Evolutionary conservation across 30 jellyfish, hydroid and myxozoan species (phyloP), one percentile per base, ranked within the genome.

Genomic region (Rhopilema esculentum): DNA sequence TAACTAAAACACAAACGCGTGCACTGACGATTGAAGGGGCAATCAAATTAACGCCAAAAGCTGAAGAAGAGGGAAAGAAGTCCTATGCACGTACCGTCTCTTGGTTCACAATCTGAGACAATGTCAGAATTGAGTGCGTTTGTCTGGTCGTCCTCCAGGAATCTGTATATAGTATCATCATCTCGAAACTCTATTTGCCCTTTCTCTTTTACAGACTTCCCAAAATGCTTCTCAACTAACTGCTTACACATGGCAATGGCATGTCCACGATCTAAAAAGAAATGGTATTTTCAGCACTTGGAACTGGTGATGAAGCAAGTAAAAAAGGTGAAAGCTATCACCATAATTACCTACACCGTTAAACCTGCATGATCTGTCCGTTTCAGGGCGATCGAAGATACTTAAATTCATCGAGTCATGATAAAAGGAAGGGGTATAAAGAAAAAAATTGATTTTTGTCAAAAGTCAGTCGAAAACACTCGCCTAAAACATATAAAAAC

Each of bases 131-230:
- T 91, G 68, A 91, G 57, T 1, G 98, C 98, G 67, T 85, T 91
- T 22, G 79, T 66, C 24, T 91, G 89, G 49, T 77, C 95, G 64
- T 91, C 96, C 49, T 91, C 98, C 22, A 91, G 69, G 80, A 91
- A 91, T 28, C 96, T 89, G 76, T 91, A 91, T n/a, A 91, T 86
- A 17, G 98, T 83, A 30, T 91, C 93, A 52, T 91, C 96, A 81
- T 91, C 98, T 62, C 82, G 82, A 53, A 91, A 91, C 31, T 91
- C 96, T 26, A 75, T 69, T 74, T 80, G 89, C 8, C 89, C 97
- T 66, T 80, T 83, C 27, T 80, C 89, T 49, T 91, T 91, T 21
- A 91, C 96, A 20, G 92, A 73, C 31, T 91, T 95, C 31, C 96
- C 98, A 66, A 91, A 91, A 72, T 91, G 96, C 80, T 83, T 85